These are phyloP conservation scores for Heliconius hewitsoni DNA, from an alignment of 1,140 invertebrate genomes.

Conservation along the genomic window DNA sequence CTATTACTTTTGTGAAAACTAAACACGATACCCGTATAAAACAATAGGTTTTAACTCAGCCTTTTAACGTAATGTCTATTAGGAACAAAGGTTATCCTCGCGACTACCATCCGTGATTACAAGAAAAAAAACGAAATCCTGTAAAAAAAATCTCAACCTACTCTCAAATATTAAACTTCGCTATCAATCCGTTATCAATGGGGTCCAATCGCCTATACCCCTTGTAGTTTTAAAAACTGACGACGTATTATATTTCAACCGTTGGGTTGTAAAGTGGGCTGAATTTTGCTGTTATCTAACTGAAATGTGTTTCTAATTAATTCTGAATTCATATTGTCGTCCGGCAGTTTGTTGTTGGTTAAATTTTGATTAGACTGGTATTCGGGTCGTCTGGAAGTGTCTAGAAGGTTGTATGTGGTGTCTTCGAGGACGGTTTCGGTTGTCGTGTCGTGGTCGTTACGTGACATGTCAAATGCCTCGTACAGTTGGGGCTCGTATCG, in stretches of 20 bases:
- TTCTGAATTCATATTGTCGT: conserved; percentile 75
- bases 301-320: conserved; percentile 48
- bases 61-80: conserved; percentile 71
- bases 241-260: conserved; percentile 52
- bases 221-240: conserved; percentile 54
- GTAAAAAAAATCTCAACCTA: conserved; percentile 36
- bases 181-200: conserved; percentile 26
- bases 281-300: conserved; percentile 63
- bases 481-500: conserved; percentile 49
- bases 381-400: conserved; percentile 57
- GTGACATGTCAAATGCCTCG: conserved; percentile 72
- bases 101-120: conserved; percentile 38
- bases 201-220: conserved; percentile 59
- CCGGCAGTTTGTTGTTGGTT: conserved; percentile 59
- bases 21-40: conserved; percentile 65
- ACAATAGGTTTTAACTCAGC: conserved; percentile 51
- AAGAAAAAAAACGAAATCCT: conserved; percentile 19
- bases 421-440: conserved; percentile 61
- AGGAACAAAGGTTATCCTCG: conserved; percentile 71
- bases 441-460: conserved; percentile 64
- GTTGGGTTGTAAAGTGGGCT: conserved; percentile 71
- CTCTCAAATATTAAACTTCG: conserved; percentile 31
- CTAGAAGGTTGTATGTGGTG: conserved; percentile 48
- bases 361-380: conserved; percentile 40
- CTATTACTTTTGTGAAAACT: conserved; percentile 34